Conservation (phyloP, 2,113 vertebrate species). For the Lepisosteus oculatus region DNA sequence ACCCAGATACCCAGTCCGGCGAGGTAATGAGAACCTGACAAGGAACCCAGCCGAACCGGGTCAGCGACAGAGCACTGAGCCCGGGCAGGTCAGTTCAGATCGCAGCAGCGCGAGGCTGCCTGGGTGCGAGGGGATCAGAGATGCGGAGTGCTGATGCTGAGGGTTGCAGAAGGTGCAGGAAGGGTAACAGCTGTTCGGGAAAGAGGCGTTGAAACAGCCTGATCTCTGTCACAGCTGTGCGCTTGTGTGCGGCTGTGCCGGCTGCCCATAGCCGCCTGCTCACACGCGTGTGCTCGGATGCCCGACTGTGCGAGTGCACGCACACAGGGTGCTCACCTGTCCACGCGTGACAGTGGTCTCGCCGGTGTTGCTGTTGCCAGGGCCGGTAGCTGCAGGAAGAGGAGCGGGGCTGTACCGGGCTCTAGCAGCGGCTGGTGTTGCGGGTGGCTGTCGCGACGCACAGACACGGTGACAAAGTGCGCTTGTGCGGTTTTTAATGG, state of each 20-base stretch:
- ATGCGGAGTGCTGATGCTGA: no score
- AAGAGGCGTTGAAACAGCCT: not conserved
- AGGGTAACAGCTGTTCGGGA: constrained; percentile 4
- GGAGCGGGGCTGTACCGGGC: no score
- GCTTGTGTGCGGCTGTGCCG: constrained; percentile 20
- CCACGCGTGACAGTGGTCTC: no score
- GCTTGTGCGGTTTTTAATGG: no score
- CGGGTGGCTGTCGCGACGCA: no score
- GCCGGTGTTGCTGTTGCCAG: constrained; percentile 16
- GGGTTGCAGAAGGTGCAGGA: not conserved
- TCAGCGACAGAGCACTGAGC: not conserved
- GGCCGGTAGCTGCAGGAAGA: constrained; percentile 49
- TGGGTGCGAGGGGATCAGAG: not conserved
- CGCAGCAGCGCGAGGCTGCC: not conserved
- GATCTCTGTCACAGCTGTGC: not conserved
- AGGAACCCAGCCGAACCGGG: not conserved
- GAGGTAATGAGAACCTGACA: not conserved
- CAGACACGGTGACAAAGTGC: no score
- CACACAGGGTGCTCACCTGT: no score
- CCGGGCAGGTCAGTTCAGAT: constrained; percentile 4
- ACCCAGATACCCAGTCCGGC: constrained; percentile 18
- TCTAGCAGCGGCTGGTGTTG: no score
- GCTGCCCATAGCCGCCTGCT: not conserved
- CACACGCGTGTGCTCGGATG: not conserved
- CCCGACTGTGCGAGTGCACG: not conserved